phyloP scores from a whole-genome alignment of 1,140 invertebrate species.

The Meloidogyne exigua region DNA sequence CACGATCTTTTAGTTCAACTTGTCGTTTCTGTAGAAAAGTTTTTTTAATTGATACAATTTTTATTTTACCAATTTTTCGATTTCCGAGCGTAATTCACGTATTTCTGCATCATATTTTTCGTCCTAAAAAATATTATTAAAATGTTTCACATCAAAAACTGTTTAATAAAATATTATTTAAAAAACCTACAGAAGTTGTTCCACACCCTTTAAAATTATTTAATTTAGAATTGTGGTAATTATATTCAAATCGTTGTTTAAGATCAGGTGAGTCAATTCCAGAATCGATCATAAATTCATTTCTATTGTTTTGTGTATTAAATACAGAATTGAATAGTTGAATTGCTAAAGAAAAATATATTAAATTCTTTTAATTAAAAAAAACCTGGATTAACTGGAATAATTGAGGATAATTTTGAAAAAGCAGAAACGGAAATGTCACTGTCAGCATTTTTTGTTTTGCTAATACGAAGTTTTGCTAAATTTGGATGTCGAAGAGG shows the following conservation, averaged over 20 bases:
- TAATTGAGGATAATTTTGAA: not conserved
- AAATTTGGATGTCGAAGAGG: not conserved
- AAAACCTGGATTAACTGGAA: not conserved
- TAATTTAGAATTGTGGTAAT: not conserved
- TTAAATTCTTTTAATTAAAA: not conserved
- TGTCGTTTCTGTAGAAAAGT: not conserved
- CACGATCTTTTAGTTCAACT: conserved; percentile 1
- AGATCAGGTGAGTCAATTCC: not conserved
- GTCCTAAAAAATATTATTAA: not conserved
- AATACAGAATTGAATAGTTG: not conserved
- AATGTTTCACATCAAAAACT: too few relatives aligned
- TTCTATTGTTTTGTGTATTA: not conserved
- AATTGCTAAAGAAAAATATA: not conserved
- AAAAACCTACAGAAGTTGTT: not conserved
- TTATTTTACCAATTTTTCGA: not conserved
- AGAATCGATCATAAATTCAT: not conserved
- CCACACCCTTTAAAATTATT: not conserved
- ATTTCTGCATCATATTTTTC: not conserved
- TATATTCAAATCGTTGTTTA: not conserved
- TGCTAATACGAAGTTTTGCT: not conserved
- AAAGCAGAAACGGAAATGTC: not conserved
- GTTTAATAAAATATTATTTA: not conserved
- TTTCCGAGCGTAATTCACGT: not conserved
- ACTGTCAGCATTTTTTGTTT: not conserved
- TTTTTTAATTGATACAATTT: not conserved